Conservation (phyloP, 2,113 vertebrate species). For the Brienomyrus longianalis region DNA sequence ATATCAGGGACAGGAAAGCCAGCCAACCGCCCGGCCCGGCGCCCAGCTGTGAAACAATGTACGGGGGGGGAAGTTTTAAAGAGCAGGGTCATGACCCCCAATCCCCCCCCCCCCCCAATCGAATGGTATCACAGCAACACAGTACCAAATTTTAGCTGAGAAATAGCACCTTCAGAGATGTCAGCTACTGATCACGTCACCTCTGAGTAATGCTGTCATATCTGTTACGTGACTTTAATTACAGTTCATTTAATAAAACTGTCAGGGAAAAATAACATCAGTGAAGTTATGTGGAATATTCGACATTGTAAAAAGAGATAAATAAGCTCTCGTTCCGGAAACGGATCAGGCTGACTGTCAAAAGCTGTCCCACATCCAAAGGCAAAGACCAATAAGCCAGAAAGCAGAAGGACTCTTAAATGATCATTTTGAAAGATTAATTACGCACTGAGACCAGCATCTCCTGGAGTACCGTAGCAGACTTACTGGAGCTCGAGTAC, state of each 20-base stretch:
- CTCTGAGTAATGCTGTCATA: not conserved
- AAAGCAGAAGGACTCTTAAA: not conserved
- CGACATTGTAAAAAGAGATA: not conserved
- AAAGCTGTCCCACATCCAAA: not conserved
- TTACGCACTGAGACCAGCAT: not conserved
- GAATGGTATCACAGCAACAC: not conserved
- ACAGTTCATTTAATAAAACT: not conserved
- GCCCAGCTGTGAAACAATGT: not conserved
- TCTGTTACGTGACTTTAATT: not conserved
- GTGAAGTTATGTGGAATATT: not conserved
- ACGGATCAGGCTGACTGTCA: not conserved
- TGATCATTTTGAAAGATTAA: not conserved
- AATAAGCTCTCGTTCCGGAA: not conserved
- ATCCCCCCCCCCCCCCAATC: not conserved
- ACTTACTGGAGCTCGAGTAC: not conserved
- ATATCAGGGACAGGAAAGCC: conserved; percentile 34
- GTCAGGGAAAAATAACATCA: not conserved
- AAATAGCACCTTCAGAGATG: not conserved
- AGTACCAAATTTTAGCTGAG: not conserved
- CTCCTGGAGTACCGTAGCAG: not conserved
- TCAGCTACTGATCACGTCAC: not conserved
- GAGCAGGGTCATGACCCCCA: not conserved
- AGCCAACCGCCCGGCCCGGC: not conserved
- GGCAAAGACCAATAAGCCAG: not conserved
- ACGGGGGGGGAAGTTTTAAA: not conserved